Evolutionary conservation across 1,140 invertebrate genomes (phyloP), one percentile per base, ranked within the genome.

Genomic region (Drosophila rhopaloa): DNA sequence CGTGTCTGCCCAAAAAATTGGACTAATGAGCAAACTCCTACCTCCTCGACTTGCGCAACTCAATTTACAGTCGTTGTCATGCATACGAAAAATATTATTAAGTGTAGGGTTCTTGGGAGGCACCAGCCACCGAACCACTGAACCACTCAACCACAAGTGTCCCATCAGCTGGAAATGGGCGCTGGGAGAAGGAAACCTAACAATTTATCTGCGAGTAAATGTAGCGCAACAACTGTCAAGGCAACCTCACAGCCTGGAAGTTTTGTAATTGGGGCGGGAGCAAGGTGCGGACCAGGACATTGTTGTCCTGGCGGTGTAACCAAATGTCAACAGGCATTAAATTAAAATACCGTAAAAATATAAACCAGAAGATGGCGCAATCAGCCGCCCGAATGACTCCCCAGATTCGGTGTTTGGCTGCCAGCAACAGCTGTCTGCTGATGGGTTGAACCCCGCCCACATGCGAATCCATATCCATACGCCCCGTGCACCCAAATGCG

Each of bases 241-340:
- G 48, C 41, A 57, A 32, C 11, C 44, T 32, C 19, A 48, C 13
- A 38, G 48, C 59, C 35, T 53, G 48, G 27, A 76, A 53, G 59
- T 63, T 76, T 62, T 72, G 73, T 67, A 76, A 77, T 77, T 77
- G 43, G 62, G 50, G 7, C 37, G 47, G 43, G 24, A 54, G 43
- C 14, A 44, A 59, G 46, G 19, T 13, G 43, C 14, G 14, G 11
- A 53, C 29, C 48, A 55, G 58, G 43, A 61, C 75, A 82, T 66
- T 82, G 43, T 65, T 68, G 54, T 77, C 41, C 29, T 32, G 75
- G 57, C 65, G 70, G 61, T 81, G 73, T 73, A 73, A 81, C 79
- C 73, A 81, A 82, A 82, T 78, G 79, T 82, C 79, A 82, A 82
- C 79, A 82, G 65, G 79, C 81, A 83, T 83, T 83, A 58, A 83